Base-by-base conservation (phyloP, 2,888 invertebrate species). In the Steromphala cineraria region DNA sequence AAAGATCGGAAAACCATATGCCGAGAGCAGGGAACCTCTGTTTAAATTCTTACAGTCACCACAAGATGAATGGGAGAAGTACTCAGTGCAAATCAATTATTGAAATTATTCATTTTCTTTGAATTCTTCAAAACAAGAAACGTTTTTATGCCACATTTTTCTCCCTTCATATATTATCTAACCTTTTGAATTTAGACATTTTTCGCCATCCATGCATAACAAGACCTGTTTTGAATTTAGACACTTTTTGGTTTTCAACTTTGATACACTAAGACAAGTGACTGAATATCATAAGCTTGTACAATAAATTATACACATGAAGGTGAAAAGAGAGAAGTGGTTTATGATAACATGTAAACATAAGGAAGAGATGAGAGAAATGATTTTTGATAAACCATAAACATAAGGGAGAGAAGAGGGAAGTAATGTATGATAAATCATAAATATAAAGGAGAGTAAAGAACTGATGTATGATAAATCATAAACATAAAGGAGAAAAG, bases 11-110 rank as follows among this genome's bases (percentile, higher is more conserved):
- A 71, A n/a, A 71, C 71, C 71, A 71, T 40, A 28, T 71, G 71
- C 36, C 46, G 46, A 46, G 46, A 46, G 46, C 46, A 46, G 46
- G 46, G 46, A 46, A 46, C 36, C 40, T 19, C 71, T 36, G 67
- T 31, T 36, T 36, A 19, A 71, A 31, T 71, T 71, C 71, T 31
- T 40, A 71, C 40, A 71, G 71, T 71, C 71, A 36, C 36, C 13
- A 36, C 19, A 31, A 71, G 56, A 71, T 36, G 71, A 36, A 71
- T 71, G 71, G 71, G 19, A 10, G 71, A n/a, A 36, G 40, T n/a
- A 74, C 74, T 40, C 17, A 76, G 76, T 76, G 56, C 76, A 76
- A 76, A 76, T 56, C 76, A 31, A 76, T 55, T 76, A 55, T 76
- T 76, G 55, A 55, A 53, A 55, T 56, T 76, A 53, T 76, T 56